Evolutionary conservation across 2,797 vertebrate genomes (phyloP).

Genomic region (Todus mexicanus): DNA sequence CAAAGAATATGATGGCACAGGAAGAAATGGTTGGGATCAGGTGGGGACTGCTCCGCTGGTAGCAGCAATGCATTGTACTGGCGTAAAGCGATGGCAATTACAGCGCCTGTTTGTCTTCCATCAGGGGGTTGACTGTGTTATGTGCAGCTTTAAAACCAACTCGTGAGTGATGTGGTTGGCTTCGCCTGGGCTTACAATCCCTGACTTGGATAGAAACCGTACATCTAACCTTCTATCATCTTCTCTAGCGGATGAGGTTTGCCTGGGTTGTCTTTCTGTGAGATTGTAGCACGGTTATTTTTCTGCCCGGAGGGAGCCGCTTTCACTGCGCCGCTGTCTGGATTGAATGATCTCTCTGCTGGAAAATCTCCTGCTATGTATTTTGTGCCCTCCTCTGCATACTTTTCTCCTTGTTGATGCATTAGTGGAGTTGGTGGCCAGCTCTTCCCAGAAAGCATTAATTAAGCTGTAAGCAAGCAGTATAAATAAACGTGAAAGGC

Average conservation of each 20-base stretch:
- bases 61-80: neutral
- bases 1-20: neutral
- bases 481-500: neutral
- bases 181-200: neutral
- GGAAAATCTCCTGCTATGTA: neutral
- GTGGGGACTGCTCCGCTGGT: neutral
- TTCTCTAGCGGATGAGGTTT: neutral
- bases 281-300: neutral
- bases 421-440: neutral
- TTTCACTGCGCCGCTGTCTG: neutral
- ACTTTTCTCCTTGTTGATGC: neutral
- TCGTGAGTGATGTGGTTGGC: neutral
- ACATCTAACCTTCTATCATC: neutral
- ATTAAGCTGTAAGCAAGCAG: neutral
- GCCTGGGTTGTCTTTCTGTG: neutral
- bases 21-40: neutral
- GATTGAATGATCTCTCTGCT: neutral
- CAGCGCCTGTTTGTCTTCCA: neutral
- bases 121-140: neutral
- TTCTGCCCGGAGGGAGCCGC: neutral
- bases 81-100: neutral
- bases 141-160: neutral
- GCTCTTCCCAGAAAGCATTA: neutral
- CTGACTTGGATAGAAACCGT: neutral
- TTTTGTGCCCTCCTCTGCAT: neutral